A percentile compares a stretch with the other conserved stretches of the same genome.
Conservation (phyloP, 2,888 invertebrate genomes). For the Cataglyphis livida region DNA sequence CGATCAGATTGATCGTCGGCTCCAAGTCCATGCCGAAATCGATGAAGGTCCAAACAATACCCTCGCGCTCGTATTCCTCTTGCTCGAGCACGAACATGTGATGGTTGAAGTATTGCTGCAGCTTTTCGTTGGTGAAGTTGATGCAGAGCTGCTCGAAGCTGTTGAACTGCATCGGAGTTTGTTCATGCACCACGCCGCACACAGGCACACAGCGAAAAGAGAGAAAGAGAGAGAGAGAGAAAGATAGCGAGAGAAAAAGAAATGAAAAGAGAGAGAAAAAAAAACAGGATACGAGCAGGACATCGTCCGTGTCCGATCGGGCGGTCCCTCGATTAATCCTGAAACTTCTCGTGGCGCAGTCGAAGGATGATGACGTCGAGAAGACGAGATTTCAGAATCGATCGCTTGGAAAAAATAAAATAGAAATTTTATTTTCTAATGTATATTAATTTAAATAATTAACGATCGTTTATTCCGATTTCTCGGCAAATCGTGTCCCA, state of each 20-base stretch:
- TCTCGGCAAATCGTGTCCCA: neutral
- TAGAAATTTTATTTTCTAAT: neutral
- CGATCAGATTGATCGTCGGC: constrained; percentile 95
- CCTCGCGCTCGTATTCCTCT: constrained; percentile 97
- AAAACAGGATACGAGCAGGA: constrained; percentile 7
- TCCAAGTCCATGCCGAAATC: constrained; percentile 98
- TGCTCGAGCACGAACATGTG: constrained; percentile 98
- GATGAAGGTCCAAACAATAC: constrained; percentile 96
- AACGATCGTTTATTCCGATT: neutral
- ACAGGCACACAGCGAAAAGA: constrained; percentile 68
- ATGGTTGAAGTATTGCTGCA: constrained; percentile 98
- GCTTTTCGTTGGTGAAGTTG: constrained; percentile 98
- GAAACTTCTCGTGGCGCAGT: neutral
- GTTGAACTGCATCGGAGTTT: constrained; percentile 90
- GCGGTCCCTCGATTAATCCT: neutral
- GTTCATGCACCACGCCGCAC: constrained; percentile 71
- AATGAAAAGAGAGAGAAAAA: constrained; percentile 16
- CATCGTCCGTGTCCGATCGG: constrained; percentile 18
- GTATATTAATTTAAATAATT: neutral
- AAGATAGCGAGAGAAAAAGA: constrained; percentile 36
- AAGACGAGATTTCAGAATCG: neutral
- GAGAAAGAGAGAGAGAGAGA: constrained; percentile 37
- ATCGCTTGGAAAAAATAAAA: neutral
- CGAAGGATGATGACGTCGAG: neutral
- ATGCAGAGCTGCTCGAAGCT: constrained; percentile 98